Percentiles rank a stretch among this genome's conserved stretches.
phyloP scores from a whole-genome alignment of 2,113 vertebrate species.

The zebrafish (Danio rerio) region GRCz12tu NC_133187.1:27333001-27333500 shows the following conservation, averaged over 20 bases:
- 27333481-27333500: too few species aligned
- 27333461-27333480: too few species aligned
- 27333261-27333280: neutral
- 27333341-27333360: too few species aligned
- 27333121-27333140: slow-evolving; percentile 86
- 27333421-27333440: too few species aligned
- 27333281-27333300: slow-evolving; percentile 24
- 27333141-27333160: slow-evolving; percentile 86
- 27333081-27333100: slow-evolving; percentile 89
- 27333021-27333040: slow-evolving; percentile 78
- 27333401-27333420: too few species aligned
- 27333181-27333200: slow-evolving; percentile 83
- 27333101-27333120: slow-evolving; percentile 79
- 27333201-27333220: neutral
- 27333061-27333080: slow-evolving; percentile 84
- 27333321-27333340: neutral
- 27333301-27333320: neutral
- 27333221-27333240: slow-evolving; percentile 14
- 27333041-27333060: slow-evolving; percentile 81
- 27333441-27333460: too few species aligned
- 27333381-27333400: too few species aligned
- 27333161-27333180: slow-evolving; percentile 89
- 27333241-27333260: neutral
- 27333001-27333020: slow-evolving; percentile 79
- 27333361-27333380: too few species aligned